Conservation (phyloP, 2,113 vertebrate species). For the Ursus arctos region DNA sequence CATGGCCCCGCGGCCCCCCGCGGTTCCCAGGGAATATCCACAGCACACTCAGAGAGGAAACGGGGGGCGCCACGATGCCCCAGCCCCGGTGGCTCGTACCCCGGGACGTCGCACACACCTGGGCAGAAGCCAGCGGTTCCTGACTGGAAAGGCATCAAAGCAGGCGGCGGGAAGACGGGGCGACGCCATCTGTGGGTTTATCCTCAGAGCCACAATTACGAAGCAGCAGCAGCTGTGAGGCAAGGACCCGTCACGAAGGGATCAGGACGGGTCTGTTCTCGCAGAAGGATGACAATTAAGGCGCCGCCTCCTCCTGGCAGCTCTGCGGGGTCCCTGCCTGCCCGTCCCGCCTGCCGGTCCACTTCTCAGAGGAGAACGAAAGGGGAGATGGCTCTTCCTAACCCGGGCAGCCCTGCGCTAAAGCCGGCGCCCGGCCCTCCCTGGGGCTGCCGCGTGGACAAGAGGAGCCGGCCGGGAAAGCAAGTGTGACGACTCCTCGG, state of each 20-base stretch:
- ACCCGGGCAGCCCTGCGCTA: not conserved
- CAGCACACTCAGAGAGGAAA: not conserved
- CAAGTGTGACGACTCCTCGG: not conserved
- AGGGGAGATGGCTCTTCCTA: not conserved
- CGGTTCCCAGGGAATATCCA: not conserved
- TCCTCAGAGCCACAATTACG: not conserved
- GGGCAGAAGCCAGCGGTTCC: not conserved
- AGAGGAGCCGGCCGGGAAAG: not conserved
- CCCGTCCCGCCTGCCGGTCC: too few relatives aligned
- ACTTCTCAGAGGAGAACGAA: not conserved
- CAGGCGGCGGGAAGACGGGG: not conserved
- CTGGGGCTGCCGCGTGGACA: fast-evolving
- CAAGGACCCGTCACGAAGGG: not conserved
- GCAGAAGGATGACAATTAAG: not conserved
- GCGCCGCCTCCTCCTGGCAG: not conserved
- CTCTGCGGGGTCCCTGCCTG: fast-evolving
- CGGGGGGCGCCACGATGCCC: not conserved
- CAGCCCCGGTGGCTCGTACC: fast-evolving
- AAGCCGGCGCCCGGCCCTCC: too few relatives aligned
- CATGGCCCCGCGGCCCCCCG: not conserved
- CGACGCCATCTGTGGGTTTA: not conserved
- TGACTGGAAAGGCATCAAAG: not conserved
- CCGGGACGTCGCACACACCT: fast-evolving
- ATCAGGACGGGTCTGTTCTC: not conserved
- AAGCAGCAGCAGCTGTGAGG: not conserved